Evolutionary conservation across 2,888 invertebrate genomes (phyloP).

Genomic region (Bombylius major): DNA sequence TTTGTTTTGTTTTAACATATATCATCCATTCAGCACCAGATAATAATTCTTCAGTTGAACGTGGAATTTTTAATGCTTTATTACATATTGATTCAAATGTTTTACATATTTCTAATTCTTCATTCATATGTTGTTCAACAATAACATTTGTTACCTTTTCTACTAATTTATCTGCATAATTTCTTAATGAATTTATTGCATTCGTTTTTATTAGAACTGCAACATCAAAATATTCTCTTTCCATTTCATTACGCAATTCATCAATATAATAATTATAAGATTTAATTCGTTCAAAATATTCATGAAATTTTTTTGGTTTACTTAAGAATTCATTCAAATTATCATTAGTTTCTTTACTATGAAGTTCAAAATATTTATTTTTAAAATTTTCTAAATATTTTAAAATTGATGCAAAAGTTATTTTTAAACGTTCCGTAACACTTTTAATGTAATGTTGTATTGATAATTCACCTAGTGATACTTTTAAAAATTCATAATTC

Average conservation of each 20-base stretch:
- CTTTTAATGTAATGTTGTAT: constrained; percentile 40
- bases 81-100: constrained; percentile 55
- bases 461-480: constrained; percentile 46
- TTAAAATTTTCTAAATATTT: constrained; percentile 43
- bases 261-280: constrained; percentile 47
- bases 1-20: constrained; percentile 57
- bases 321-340: constrained; percentile 40
- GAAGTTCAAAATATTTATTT: constrained; percentile 44
- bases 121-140: constrained; percentile 48
- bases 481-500: constrained; percentile 42
- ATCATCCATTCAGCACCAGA: constrained; percentile 71
- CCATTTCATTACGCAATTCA: constrained; percentile 47
- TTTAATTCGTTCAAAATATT: constrained; percentile 46
- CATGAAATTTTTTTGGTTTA: constrained; percentile 43
- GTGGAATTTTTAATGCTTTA: constrained; percentile 58
- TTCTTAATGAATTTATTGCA: constrained; percentile 49
- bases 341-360: constrained; percentile 39
- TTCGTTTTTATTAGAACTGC: constrained; percentile 49
- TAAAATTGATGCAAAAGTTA: constrained; percentile 44
- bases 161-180: constrained; percentile 44
- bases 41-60: constrained; percentile 67
- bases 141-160: constrained; percentile 50
- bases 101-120: constrained; percentile 54
- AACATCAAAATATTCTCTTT: constrained; percentile 55
- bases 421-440: constrained; percentile 41